These are phyloP conservation scores for Cephonodes hylas DNA, from an alignment of 2,888 invertebrate species.

Conservation along the genomic window DNA sequence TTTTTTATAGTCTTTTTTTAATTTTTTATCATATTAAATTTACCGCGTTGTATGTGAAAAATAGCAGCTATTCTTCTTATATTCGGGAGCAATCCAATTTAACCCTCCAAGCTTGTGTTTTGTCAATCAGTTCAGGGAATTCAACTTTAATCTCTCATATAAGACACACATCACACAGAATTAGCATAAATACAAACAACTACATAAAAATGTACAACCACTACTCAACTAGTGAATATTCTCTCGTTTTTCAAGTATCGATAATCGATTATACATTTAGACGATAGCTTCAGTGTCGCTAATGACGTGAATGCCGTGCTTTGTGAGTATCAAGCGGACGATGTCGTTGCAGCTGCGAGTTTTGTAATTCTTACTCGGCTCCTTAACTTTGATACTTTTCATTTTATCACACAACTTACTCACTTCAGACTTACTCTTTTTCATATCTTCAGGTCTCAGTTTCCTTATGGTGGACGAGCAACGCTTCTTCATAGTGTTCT, in stretches of 20 bases:
- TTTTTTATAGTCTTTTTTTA: too few species aligned
- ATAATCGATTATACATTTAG: conserved; percentile 26
- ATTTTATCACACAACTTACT: conserved; percentile 76
- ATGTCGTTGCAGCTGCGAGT: conserved; percentile 80
- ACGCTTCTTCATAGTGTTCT: conserved; percentile 53
- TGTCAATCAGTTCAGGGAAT: neutral
- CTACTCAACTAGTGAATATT: neutral
- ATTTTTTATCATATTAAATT: too few species aligned
- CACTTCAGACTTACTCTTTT: conserved; percentile 74
- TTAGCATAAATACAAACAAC: neutral
- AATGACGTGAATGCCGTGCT: conserved; percentile 89
- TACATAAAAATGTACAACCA: neutral
- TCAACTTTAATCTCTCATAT: neutral
- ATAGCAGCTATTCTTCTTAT: too few species aligned
- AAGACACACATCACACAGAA: neutral
- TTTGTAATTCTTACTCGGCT: conserved; percentile 58
- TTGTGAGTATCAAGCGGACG: conserved; percentile 87
- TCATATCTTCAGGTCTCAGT: conserved; percentile 62
- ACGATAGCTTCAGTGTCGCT: conserved; percentile 90
- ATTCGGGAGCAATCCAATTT: too few species aligned
- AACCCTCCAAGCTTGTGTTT: neutral
- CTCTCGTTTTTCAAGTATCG: neutral
- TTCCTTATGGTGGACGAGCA: conserved; percentile 70
- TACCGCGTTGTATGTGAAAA: too few species aligned
- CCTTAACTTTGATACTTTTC: conserved; percentile 70